Evolutionary conservation across 2,888 invertebrate species (phyloP).

Genomic region (Frankliniella fusca): DNA sequence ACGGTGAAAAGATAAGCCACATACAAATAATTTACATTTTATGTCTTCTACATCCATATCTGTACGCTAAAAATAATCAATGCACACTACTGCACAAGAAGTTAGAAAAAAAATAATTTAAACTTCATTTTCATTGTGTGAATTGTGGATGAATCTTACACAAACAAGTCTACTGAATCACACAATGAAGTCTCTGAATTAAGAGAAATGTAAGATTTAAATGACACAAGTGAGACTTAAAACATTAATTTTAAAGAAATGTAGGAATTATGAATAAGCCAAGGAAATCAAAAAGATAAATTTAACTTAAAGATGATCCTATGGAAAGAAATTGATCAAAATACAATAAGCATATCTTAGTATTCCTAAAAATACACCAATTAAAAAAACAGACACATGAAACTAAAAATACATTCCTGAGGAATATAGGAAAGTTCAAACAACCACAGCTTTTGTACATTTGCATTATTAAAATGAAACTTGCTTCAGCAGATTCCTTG

Average conservation of each 20-base stretch:
- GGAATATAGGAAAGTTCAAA: background rate
- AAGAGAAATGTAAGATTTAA: background rate
- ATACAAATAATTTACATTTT: too few relatives aligned
- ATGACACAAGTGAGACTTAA: background rate
- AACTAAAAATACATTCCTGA: conserved; percentile 2
- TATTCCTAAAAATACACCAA: conserved; percentile 12
- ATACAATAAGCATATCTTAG: background rate
- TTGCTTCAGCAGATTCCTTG: background rate
- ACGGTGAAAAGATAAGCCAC: too few relatives aligned
- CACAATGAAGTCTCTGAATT: background rate
- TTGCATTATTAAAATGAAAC: background rate
- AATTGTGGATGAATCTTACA: too few relatives aligned
- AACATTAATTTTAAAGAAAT: background rate
- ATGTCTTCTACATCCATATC: too few relatives aligned
- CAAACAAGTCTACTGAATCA: background rate
- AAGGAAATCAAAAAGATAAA: background rate
- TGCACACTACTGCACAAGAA: too few relatives aligned
- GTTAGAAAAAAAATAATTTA: too few relatives aligned
- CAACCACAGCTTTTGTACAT: background rate
- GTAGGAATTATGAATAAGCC: background rate
- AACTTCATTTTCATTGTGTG: too few relatives aligned
- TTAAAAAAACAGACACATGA: background rate
- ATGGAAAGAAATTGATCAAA: background rate
- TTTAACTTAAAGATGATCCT: background rate
- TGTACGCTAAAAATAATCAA: too few relatives aligned